Base-by-base conservation (phyloP, 1,140 invertebrate genomes). In the Hypothenemus hampei region DNA sequence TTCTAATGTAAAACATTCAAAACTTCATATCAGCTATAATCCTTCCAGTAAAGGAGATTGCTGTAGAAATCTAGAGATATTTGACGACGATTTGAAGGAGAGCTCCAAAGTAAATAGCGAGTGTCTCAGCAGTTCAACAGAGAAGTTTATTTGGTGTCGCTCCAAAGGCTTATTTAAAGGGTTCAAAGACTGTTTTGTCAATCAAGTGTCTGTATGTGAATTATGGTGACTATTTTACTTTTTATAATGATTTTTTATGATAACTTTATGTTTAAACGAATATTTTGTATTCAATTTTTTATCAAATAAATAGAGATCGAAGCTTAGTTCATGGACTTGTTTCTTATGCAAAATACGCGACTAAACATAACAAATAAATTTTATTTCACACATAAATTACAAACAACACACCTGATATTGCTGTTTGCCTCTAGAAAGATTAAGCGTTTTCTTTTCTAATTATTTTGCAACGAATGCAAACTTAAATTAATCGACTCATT, bases 401-500 rank as follows among this genome's bases (percentile, higher is more conserved):
- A n/a, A n/a, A n/a, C n/a, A n/a, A n/a, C n/a, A n/a, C n/a, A n/a
- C n/a, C n/a, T n/a, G n/a, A n/a, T n/a, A n/a, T n/a, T n/a, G n/a
- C n/a, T n/a, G n/a, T n/a, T n/a, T n/a, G n/a, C n/a, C n/a, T n/a
- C n/a, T n/a, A n/a, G n/a, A n/a, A n/a, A n/a, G n/a, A n/a, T n/a
- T n/a, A n/a, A n/a, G n/a, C n/a, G n/a, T n/a, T n/a, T n/a, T n/a
- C n/a, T n/a, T n/a, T n/a, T n/a, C n/a, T n/a, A n/a, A n/a, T n/a
- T n/a, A n/a, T n/a, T n/a, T 41, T 48, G 52, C 29, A 53, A 35
- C 24, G 59, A 39, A 35, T 59, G 50, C 24, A 65, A 58, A 37
- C 72, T 69, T 4, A 71, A 66, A 69, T 72, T 73, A 19, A 77
- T 19, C 18, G 65, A 60, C 58, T 78, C 75, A 37, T 76, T 74